Base-by-base conservation (phyloP, 1,140 invertebrate genomes). In the Hyposmocoma kahamanoa region DNA sequence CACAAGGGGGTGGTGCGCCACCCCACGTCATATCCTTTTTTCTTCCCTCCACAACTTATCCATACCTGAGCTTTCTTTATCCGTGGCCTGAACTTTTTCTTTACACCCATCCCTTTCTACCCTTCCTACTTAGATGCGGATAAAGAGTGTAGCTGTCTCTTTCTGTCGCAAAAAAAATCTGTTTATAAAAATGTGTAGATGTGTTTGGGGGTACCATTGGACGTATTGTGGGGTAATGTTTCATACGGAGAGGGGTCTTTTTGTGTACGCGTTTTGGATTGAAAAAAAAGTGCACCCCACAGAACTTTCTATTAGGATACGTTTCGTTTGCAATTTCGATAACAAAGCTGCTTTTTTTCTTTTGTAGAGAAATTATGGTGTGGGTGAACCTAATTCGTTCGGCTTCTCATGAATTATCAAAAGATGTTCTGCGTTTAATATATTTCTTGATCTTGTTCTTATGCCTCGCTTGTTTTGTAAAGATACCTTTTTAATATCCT, bases 41-140 rank as follows among this genome's bases (percentile, higher is more conserved):
- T 79, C 74, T 78, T 84, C 57, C 62, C 67, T 79, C 70, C 74
- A 79, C 77, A 84, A 77, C 80, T 84, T 84, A 81, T 78, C 76
- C 71, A 54, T 82, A 82, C 78, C 81, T 84, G 80, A 70, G 76
- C 71, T 84, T 84, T 84, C 80, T 84, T 84, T 82, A 84, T 84
- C 74, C 75, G 61, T 50, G 57, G 68, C 41, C 64, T 60, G 63
- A 84, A 84, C 78, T 78, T 82, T 81, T 82, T 77, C 66, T 69
- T 73, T 75, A 60, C 66, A 47, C 39, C 68, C 62, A 46, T 84
- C 81, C 67, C 81, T 58, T 50, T 84, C 70, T n/a, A 26, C 53
- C 76, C 0, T 39, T 17, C 10, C 2, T 41, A 21, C 6, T 10
- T 47, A 45, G 50, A 32, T 13, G 10, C 42, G 15, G 47, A 17